A percentile compares a stretch with the other conserved stretches of the same genome.
phyloP scores from a whole-genome alignment of 2,113 vertebrate species.

The Panthera leo region DNA sequence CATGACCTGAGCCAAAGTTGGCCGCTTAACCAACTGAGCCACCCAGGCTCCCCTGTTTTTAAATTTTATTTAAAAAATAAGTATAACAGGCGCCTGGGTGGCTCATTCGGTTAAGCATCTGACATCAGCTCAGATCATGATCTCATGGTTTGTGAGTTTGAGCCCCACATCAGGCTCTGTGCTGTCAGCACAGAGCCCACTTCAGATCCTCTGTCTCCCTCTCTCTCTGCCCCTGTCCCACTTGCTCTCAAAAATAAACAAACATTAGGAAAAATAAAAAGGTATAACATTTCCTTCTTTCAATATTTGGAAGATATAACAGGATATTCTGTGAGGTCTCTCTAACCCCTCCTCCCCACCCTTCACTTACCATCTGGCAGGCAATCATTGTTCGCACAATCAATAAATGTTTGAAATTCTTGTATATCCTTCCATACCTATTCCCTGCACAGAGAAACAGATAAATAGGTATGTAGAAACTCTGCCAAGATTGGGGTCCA shows the following conservation, averaged over 20 bases:
- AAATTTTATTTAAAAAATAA: background rate
- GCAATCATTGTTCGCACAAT: background rate
- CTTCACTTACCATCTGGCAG: background rate
- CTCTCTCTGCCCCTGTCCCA: no score
- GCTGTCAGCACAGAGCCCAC: no score
- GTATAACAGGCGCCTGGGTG: background rate
- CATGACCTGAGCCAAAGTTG: no score
- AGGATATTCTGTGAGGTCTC: conserved; percentile 2
- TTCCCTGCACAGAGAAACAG: background rate
- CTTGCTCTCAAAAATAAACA: no score
- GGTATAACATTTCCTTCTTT: background rate
- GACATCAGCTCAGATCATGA: no score
- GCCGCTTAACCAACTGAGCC: no score
- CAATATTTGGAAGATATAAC: background rate
- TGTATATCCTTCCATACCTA: background rate
- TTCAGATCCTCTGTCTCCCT: no score
- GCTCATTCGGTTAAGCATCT: no score
- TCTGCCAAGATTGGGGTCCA: background rate
- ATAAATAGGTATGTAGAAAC: background rate
- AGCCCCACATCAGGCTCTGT: no score
- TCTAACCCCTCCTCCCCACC: background rate
- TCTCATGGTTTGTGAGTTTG: no score
- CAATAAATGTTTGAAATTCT: conserved; percentile 25
- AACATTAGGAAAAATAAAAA: no score
- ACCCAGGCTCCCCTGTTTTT: background rate